A percentile compares a stretch with the other conserved stretches of the same genome.
These are phyloP conservation scores for Prunella himalayana DNA, from an alignment of 2,113 vertebrate species.

Conservation along the genomic window DNA sequence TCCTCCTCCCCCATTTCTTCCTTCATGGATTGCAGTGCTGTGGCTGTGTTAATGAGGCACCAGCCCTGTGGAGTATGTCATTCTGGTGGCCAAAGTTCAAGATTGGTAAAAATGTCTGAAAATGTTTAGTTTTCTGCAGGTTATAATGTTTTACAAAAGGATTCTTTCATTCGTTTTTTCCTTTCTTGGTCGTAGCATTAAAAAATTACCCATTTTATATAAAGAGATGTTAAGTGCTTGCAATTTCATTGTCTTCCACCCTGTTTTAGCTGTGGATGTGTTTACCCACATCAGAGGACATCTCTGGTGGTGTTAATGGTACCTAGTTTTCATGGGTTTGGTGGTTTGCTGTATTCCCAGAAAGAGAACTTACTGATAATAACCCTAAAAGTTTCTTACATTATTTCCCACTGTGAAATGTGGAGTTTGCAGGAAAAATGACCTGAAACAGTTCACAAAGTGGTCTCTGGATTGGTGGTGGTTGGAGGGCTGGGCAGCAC, in stretches of 20 bases:
- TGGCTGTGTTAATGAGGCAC: not conserved
- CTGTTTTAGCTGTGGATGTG: not conserved
- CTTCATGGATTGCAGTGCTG: not conserved
- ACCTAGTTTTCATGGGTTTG: not conserved
- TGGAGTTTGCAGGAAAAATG: not conserved
- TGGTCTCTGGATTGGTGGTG: not conserved
- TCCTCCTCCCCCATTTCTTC: constrained; percentile 20
- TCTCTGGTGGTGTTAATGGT: not conserved
- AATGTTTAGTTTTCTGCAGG: not conserved
- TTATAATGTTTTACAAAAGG: not conserved
- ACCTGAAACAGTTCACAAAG: not conserved
- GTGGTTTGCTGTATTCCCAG: not conserved
- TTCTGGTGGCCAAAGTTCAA: not conserved
- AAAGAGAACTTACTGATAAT: not conserved
- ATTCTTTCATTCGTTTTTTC: not conserved
- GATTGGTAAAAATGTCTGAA: not conserved
- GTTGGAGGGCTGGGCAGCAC: not conserved
- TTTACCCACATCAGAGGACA: not conserved
- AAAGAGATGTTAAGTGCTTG: not conserved
- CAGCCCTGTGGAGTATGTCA: not conserved
- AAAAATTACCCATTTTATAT: not conserved
- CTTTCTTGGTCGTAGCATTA: not conserved
- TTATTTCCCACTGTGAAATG: not conserved
- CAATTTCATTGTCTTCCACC: not conserved
- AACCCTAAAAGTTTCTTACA: not conserved